A percentile compares a stretch with the other conserved stretches of the same genome.
Conservation (phyloP, 2,797 vertebrate species). For the Lepus townsendii region DNA sequence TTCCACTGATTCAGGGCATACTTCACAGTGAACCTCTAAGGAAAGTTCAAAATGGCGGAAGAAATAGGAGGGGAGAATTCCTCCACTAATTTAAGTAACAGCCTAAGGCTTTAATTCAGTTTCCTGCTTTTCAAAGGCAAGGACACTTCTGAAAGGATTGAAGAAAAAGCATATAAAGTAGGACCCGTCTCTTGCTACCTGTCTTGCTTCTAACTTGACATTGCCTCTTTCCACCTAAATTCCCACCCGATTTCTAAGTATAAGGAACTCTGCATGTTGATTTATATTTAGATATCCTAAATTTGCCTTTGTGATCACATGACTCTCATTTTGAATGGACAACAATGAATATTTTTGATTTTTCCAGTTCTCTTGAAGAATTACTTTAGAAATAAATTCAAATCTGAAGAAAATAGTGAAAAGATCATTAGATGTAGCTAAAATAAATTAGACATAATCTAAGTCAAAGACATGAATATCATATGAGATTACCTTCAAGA, state of each 20-base stretch:
- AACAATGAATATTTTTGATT: neutral
- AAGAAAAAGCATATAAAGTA: slow-evolving; percentile 4
- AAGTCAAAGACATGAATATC: slow-evolving; percentile 40
- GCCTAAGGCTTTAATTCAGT: slow-evolving; percentile 67
- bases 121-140: slow-evolving; percentile 69
- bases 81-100: slow-evolving; percentile 70
- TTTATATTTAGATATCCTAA: slow-evolving; percentile 41
- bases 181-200: slow-evolving; percentile 16
- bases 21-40: slow-evolving; percentile 50
- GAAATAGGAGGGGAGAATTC: neutral
- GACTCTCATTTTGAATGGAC: slow-evolving; percentile 3
- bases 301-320: slow-evolving; percentile 16
- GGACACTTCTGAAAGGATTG: slow-evolving; percentile 48
- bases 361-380: slow-evolving; percentile 44
- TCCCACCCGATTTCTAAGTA: slow-evolving; percentile 39
- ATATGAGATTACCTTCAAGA: slow-evolving; percentile 66
- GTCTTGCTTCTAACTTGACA: slow-evolving; percentile 29
- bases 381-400: slow-evolving; percentile 60
- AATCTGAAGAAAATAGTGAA: slow-evolving; percentile 28
- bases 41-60: slow-evolving; percentile 66
- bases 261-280: slow-evolving; percentile 12
- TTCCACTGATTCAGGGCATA: slow-evolving; percentile 57
- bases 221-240: slow-evolving; percentile 14
- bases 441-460: slow-evolving; percentile 62
- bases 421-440: neutral